Evolutionary conservation across 1,140 invertebrate species (phyloP).

Genomic region (Danaus melanippus): DNA sequence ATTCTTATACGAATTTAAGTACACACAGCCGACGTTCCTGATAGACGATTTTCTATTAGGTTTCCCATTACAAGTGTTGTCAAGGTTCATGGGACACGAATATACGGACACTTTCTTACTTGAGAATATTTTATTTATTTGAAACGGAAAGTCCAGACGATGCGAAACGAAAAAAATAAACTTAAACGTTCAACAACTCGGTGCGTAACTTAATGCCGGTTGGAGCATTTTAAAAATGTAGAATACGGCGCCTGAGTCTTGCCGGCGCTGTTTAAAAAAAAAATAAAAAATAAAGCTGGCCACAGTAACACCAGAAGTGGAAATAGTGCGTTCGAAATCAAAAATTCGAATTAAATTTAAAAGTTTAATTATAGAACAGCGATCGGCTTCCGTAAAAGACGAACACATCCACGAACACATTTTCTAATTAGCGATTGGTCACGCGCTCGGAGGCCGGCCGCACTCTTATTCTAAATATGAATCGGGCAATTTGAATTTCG

Average conservation of each 20-base stretch:
- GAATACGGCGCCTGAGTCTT: slow-evolving; percentile 18
- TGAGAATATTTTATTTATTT: too few species aligned
- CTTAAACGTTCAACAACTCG: too few species aligned
- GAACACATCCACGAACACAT: slow-evolving; percentile 55
- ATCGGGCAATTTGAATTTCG: slow-evolving; percentile 66
- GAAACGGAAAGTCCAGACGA: too few species aligned
- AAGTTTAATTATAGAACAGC: slow-evolving; percentile 63
- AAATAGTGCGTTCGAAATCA: slow-evolving; percentile 63
- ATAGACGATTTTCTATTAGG: too few species aligned
- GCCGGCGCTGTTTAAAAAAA: slow-evolving; percentile 4
- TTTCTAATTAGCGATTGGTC: slow-evolving; percentile 71
- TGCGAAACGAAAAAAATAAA: too few species aligned
- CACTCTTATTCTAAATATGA: slow-evolving; percentile 54
- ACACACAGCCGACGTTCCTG: too few species aligned
- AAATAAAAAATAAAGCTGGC: slow-evolving; percentile 39
- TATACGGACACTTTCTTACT: too few species aligned
- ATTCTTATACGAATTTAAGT: too few species aligned
- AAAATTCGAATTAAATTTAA: slow-evolving; percentile 63
- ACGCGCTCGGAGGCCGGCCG: slow-evolving; percentile 58
- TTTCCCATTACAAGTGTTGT: too few species aligned
- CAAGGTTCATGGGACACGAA: too few species aligned
- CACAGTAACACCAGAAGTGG: slow-evolving; percentile 66
- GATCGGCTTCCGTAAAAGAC: slow-evolving; percentile 65
- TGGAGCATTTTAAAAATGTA: slow-evolving; percentile 15
- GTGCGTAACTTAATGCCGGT: slow-evolving; percentile 15